Base-by-base conservation (phyloP, 2,888 invertebrate species). In the Sinhomidia bicolor region DNA sequence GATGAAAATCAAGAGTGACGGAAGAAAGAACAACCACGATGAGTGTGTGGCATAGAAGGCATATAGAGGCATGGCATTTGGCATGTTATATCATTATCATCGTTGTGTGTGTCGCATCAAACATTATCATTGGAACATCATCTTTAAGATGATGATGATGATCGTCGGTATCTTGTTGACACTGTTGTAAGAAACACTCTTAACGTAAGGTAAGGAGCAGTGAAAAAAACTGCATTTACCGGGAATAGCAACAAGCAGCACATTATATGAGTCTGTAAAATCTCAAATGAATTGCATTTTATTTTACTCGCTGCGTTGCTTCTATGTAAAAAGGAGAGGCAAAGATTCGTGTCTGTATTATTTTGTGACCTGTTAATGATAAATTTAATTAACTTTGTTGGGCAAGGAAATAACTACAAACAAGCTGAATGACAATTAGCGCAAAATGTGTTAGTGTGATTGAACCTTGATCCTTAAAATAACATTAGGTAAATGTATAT, bases 401-500 rank as follows among this genome's bases (percentile, higher is more conserved):
- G 14, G 54, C 41, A n/a, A 51, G 65, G 36, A 68, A 83, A 83
- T 14, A 17, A 54, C 0, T 47, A 9, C 9, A 36, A 68, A 29
- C 7, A n/a, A 7, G 17, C 4, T 9, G 20, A 65, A 26, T 81
- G 79, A 79, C 79, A 81, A 44, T 81, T 41, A 51, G n/a, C 12
- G 17, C 20, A 44, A 51, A 80, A 20, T 17, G 60, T 44, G 17
- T 10, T 6, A 29, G 29, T 47, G 44, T 71, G 36, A 74, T 44
- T 47, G 68, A 85, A 65, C 80, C 74, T 86, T 86, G 86, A 86
- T 86, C 86, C 80, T 80, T 86, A 81, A 86, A 60, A 81, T 80
- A 86, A 80, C 71, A 71, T 60, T 86, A 62, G 62, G 26, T 41
- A 14, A 54, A 20, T 44, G 41, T 36, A 6, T n/a, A n/a, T n/a